These are phyloP conservation scores for Eupristina koningsbergeri DNA, from an alignment of 1,140 invertebrate genomes.

Conservation along the genomic window DNA sequence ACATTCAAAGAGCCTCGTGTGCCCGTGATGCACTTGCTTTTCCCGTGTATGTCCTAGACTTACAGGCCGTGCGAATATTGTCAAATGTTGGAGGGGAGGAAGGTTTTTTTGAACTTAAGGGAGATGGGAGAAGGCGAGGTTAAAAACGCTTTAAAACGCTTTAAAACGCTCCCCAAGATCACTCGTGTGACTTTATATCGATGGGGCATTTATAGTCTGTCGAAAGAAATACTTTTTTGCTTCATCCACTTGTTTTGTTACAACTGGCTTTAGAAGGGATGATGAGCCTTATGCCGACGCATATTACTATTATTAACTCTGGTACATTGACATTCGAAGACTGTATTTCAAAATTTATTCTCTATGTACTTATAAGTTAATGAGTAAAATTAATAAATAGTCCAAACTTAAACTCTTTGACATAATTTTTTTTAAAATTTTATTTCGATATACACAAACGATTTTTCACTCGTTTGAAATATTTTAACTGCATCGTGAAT, in stretches of 20 bases:
- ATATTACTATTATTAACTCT: no score
- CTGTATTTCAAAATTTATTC: no score
- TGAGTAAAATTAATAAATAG: no score
- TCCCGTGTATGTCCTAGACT: neutral
- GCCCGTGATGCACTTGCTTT: slow-evolving; percentile 35
- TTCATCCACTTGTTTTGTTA: neutral
- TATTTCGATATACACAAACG: no score
- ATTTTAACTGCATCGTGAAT: no score
- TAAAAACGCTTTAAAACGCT: no score
- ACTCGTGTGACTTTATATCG: neutral
- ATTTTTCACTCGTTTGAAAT: no score
- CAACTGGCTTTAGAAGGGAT: neutral
- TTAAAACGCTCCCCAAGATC: neutral
- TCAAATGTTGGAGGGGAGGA: neutral
- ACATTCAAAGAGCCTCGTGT: neutral
- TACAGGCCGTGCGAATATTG: neutral
- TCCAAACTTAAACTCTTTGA: no score
- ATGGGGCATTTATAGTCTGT: neutral
- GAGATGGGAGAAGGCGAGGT: neutral
- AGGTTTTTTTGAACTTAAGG: neutral
- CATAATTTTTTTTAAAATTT: no score
- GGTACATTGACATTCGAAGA: no score
- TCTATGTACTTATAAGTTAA: no score
- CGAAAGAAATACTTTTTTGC: neutral
- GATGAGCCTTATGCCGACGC: neutral